Conservation (phyloP, 1,140 invertebrate species). For the Holotrichia oblita region DNA sequence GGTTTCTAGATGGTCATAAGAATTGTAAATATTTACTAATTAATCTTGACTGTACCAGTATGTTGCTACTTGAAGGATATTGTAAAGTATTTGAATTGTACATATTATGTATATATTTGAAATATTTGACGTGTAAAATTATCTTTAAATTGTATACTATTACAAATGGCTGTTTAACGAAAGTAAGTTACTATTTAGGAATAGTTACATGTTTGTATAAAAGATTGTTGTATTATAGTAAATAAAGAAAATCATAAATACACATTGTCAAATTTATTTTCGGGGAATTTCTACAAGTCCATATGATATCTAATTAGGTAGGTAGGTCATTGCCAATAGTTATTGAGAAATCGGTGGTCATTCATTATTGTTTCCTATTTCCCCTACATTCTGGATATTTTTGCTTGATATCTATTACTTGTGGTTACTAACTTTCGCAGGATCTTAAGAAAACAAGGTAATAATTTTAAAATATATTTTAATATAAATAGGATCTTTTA, state of each 20-base stretch:
- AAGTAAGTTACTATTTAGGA: background rate
- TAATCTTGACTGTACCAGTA: background rate
- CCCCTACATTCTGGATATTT: too few relatives aligned
- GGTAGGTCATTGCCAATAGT: too few relatives aligned
- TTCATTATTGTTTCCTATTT: too few relatives aligned
- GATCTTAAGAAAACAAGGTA: too few relatives aligned
- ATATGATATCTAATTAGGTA: too few relatives aligned
- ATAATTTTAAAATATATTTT: too few relatives aligned
- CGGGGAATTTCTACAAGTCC: background rate
- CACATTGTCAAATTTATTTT: background rate
- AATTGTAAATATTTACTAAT: too few relatives aligned
- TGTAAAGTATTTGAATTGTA: conserved; percentile 7
- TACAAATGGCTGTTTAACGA: conserved; percentile 21
- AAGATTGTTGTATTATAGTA: conserved; percentile 24
- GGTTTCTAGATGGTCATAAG: too few relatives aligned
- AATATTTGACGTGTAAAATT: background rate
- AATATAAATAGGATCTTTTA: too few relatives aligned
- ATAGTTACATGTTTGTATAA: conserved; percentile 35
- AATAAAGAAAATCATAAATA: conserved; percentile 10
- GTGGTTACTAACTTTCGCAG: too few relatives aligned
- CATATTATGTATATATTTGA: conserved; percentile 3
- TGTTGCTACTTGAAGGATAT: background rate
- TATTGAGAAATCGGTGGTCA: too few relatives aligned
- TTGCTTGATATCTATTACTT: too few relatives aligned
- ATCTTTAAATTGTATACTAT: conserved; percentile 10